These are phyloP conservation scores for Eumeta japonica DNA, from an alignment of 1,140 invertebrate species.

Conservation along the genomic window DNA sequence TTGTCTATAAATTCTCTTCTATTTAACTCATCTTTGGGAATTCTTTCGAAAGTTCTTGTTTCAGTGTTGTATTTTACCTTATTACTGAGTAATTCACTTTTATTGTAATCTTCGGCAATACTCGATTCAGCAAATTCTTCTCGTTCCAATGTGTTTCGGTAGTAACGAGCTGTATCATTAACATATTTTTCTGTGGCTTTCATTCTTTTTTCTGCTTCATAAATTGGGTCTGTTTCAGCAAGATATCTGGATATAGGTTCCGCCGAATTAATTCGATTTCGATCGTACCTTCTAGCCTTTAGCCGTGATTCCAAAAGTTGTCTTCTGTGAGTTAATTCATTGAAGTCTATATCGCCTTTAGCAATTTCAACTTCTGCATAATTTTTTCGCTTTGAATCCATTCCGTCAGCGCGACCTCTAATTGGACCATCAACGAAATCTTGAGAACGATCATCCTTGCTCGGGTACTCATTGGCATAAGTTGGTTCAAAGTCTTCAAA, in stretches of 20 bases:
- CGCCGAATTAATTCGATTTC: constrained; percentile 36
- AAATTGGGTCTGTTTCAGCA: constrained; percentile 47
- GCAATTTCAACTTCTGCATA: constrained; percentile 43
- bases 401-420: constrained; percentile 66
- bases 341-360: constrained; percentile 48
- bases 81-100: constrained; percentile 37
- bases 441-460: constrained; percentile 23
- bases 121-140: constrained; percentile 42
- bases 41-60: constrained; percentile 36
- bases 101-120: constrained; percentile 40
- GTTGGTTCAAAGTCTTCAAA: constrained; percentile 52
- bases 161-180: constrained; percentile 57
- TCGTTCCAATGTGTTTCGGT: constrained; percentile 43
- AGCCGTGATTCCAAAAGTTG: constrained; percentile 73
- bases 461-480: constrained; percentile 44
- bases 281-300: constrained; percentile 59
- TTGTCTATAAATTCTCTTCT: constrained; percentile 56
- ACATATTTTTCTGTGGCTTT: constrained; percentile 56
- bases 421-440: constrained; percentile 55
- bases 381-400: constrained; percentile 61
- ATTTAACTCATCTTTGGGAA: constrained; percentile 56
- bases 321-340: constrained; percentile 68
- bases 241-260: constrained; percentile 44
- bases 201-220: constrained; percentile 54
- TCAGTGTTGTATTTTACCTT: constrained; percentile 45